Evolutionary conservation across 2,797 vertebrate genomes (phyloP).

Genomic region (Phrynocephalus guinanensis): DNA sequence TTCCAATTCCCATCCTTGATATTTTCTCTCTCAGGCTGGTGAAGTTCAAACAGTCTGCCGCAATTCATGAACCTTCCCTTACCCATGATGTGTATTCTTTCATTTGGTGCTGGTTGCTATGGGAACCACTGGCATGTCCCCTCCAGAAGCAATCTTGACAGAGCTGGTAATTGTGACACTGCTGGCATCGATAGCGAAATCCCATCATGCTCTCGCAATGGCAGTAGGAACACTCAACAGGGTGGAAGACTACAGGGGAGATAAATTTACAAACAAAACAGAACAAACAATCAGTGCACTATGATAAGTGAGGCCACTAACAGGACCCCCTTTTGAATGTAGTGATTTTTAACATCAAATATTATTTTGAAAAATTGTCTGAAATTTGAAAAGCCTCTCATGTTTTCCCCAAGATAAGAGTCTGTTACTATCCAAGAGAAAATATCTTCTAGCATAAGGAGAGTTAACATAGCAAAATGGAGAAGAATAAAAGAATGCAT

Average conservation of each 20-base stretch:
- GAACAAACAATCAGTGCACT: slow-evolving; percentile 16
- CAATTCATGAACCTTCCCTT: slow-evolving; percentile 68
- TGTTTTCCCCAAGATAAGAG: slow-evolving; percentile 9
- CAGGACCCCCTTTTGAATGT: neutral
- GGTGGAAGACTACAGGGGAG: slow-evolving; percentile 92
- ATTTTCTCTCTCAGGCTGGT: slow-evolving; percentile 34
- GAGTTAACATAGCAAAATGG: neutral
- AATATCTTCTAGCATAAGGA: neutral
- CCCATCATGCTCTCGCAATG: slow-evolving; percentile 99
- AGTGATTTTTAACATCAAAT: rapidly evolving
- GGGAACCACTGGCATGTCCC: slow-evolving; percentile 97
- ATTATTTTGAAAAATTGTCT: rapidly evolving
- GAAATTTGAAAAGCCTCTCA: slow-evolving; percentile 1
- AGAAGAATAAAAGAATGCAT: slow-evolving; percentile 3
- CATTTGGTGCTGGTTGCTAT: slow-evolving; percentile 99
- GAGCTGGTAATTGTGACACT: slow-evolving; percentile 99
- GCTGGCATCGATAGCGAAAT: slow-evolving; percentile 99
- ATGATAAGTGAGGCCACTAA: neutral
- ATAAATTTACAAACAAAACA: slow-evolving; percentile 31
- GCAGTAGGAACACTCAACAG: slow-evolving; percentile 98
- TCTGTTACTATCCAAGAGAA: neutral
- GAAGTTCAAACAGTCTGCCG: slow-evolving; percentile 56
- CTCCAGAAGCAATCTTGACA: slow-evolving; percentile 99
- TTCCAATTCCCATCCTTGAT: slow-evolving; percentile 17
- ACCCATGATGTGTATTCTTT: slow-evolving; percentile 99